Conservation (phyloP, 2,113 vertebrate species). For the Pangasianodon gigas region DNA sequence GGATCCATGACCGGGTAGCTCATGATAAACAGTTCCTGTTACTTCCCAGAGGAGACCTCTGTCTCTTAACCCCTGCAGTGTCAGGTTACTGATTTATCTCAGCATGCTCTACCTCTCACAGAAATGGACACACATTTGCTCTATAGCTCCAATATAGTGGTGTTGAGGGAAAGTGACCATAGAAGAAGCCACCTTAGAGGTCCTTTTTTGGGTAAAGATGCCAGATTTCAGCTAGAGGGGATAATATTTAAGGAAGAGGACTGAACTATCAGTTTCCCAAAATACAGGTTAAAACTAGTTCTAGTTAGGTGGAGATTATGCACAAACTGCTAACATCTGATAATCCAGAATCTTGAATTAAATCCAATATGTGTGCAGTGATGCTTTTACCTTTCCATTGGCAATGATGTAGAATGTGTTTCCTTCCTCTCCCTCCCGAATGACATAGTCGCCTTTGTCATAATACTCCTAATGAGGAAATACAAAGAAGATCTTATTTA, state of each 20-base stretch:
- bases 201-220: neutral
- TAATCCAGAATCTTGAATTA: neutral
- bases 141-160: slow-evolving; percentile 14
- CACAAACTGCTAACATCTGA: neutral
- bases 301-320: neutral
- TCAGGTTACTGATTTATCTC: slow-evolving; percentile 64
- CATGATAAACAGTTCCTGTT: slow-evolving; percentile 64
- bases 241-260: neutral
- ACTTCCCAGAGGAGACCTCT: slow-evolving; percentile 57
- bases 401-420: slow-evolving; percentile 80
- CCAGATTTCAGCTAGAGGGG: neutral
- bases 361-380: neutral
- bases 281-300: neutral
- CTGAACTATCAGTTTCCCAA: neutral
- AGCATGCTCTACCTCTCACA: slow-evolving; percentile 45
- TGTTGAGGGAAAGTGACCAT: slow-evolving; percentile 7
- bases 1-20: slow-evolving; percentile 52
- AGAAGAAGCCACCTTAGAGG: slow-evolving; percentile 3
- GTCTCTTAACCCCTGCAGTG: slow-evolving; percentile 60
- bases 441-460: slow-evolving; percentile 75
- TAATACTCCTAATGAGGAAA: slow-evolving; percentile 73
- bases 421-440: slow-evolving; percentile 76
- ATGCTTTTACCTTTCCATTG: slow-evolving; percentile 73
- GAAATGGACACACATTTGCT: slow-evolving; percentile 36
- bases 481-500: slow-evolving; percentile 53